Conservation (phyloP, 2,797 vertebrate genomes). For the Molossus alvarezi region DNA sequence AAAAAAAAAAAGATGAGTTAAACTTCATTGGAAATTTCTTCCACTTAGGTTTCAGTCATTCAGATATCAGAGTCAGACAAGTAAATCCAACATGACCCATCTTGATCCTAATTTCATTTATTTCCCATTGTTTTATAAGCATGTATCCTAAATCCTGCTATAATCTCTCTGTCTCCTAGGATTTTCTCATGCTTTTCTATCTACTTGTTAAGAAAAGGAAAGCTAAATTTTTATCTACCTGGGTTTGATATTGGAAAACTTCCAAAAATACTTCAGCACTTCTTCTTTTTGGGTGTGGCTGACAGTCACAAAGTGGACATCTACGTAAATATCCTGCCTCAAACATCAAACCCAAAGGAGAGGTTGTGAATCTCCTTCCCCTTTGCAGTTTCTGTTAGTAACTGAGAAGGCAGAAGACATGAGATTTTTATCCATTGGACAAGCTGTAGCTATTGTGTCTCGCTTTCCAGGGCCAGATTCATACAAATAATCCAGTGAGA, state of each 20-base stretch:
- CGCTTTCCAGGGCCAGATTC: conserved; percentile 38
- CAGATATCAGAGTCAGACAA: conserved; percentile 1
- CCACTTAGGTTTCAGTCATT: conserved; percentile 7
- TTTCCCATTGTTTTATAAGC: conserved; percentile 23
- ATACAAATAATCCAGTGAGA: conserved; percentile 11
- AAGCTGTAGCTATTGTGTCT: neutral
- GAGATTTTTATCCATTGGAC: neutral
- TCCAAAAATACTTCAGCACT: conserved; percentile 4
- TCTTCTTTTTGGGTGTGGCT: conserved; percentile 16
- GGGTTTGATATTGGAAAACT: neutral
- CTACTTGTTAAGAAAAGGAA: neutral
- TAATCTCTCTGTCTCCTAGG: neutral
- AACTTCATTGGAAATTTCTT: conserved; percentile 10
- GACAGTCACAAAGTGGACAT: neutral
- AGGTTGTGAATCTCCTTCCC: neutral
- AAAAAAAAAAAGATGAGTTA: neutral
- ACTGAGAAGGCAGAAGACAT: conserved; percentile 13
- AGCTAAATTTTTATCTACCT: conserved; percentile 15
- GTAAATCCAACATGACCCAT: neutral
- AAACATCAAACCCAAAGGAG: conserved; percentile 24
- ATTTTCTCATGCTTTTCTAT: conserved; percentile 25
- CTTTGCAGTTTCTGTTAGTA: conserved; percentile 28
- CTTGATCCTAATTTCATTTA: neutral
- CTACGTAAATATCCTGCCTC: neutral
- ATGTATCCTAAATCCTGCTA: neutral